These are phyloP conservation scores for Xiphophorus birchmanni DNA, from an alignment of 2,797 vertebrate species.

Conservation along the genomic window DNA sequence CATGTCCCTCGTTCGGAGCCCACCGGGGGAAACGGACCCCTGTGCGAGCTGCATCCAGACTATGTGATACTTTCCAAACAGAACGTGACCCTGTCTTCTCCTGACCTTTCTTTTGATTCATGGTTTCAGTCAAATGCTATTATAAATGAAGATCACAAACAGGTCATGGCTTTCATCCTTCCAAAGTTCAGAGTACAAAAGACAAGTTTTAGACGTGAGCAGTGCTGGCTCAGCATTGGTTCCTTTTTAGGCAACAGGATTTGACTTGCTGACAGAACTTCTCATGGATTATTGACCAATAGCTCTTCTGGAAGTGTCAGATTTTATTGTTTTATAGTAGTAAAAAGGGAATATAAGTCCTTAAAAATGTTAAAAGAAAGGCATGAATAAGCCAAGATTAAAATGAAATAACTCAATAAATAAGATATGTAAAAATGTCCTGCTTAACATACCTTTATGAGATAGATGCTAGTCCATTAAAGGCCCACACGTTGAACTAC, in stretches of 20 bases:
- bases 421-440: slow-evolving; percentile 41
- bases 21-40: slow-evolving; percentile 34
- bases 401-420: slow-evolving; percentile 38
- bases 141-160: slow-evolving; percentile 82
- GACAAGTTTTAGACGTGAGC: slow-evolving; percentile 47
- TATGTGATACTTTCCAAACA: slow-evolving; percentile 65
- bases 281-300: not conserved
- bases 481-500: slow-evolving; percentile 36
- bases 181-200: slow-evolving; percentile 77
- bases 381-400: slow-evolving; percentile 27
- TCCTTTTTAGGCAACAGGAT: slow-evolving; percentile 28
- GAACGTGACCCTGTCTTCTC: slow-evolving; percentile 49
- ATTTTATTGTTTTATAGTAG: not conserved
- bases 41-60: slow-evolving; percentile 46
- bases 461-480: slow-evolving; percentile 15
- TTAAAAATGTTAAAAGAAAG: slow-evolving; percentile 44
- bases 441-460: slow-evolving; percentile 35
- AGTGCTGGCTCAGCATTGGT: slow-evolving; percentile 26
- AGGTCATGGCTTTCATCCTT: slow-evolving; percentile 78
- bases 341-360: not conserved
- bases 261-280: not conserved
- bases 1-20: slow-evolving; percentile 52
- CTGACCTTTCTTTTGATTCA: slow-evolving; percentile 84
- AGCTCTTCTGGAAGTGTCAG: not conserved
- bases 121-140: slow-evolving; percentile 72